Percentiles rank a stretch among this genome's conserved stretches.
Evolutionary conservation across 2,888 invertebrate genomes (phyloP).

Genomic region (Scaptomyza tumidula): DNA sequence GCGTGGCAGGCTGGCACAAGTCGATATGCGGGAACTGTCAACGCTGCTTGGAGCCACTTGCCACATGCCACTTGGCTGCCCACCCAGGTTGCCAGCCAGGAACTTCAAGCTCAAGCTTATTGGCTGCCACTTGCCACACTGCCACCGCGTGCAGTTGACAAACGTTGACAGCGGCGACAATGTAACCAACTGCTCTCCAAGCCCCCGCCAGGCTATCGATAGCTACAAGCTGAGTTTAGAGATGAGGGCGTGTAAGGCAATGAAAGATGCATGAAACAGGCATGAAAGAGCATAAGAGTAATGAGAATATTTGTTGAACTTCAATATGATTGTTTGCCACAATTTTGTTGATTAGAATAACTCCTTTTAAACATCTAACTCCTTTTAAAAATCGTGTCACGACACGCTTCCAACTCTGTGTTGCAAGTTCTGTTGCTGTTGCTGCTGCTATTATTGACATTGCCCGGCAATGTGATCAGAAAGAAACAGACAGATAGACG

Average conservation of each 20-base stretch:
- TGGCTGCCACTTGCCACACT: constrained; percentile 18
- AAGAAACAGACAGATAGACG: constrained; percentile 1
- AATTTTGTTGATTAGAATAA: too few relatives aligned
- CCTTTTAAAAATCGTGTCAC: constrained; percentile 6
- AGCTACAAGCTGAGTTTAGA: neutral
- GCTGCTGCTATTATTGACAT: constrained; percentile 49
- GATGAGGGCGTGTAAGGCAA: neutral
- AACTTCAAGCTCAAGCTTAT: constrained; percentile 26
- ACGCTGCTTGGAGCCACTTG: constrained; percentile 36
- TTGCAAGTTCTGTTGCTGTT: constrained; percentile 4
- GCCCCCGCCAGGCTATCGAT: neutral
- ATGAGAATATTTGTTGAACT: too few relatives aligned
- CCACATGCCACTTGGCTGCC: constrained; percentile 17
- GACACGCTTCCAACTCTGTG: neutral
- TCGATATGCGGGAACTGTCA: constrained; percentile 64
- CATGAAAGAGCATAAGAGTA: too few relatives aligned
- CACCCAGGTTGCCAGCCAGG: constrained; percentile 48
- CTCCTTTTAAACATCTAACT: too few relatives aligned
- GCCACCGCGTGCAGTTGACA: constrained; percentile 66
- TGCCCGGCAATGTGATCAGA: constrained; percentile 26
- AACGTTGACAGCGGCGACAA: constrained; percentile 78
- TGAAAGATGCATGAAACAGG: neutral
- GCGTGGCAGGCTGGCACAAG: constrained; percentile 14
- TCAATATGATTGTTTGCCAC: too few relatives aligned
- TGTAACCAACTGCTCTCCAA: constrained; percentile 32